phyloP scores from a whole-genome alignment of 2,113 vertebrate species.

The Ptyas mucosa region DNA sequence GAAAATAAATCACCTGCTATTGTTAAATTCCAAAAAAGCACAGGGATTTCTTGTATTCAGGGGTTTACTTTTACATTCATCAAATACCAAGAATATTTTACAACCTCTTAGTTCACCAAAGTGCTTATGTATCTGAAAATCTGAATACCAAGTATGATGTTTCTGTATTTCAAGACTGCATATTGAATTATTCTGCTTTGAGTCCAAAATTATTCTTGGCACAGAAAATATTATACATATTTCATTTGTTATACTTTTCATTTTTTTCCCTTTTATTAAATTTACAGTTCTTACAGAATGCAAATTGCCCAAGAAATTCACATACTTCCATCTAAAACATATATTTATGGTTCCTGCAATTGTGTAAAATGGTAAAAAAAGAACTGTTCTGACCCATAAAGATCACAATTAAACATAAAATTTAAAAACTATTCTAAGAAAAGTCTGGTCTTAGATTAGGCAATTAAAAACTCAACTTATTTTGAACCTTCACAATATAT shows the following conservation, averaged over 20 bases:
- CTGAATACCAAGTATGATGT: not conserved
- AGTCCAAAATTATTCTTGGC: not conserved
- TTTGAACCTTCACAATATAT: not conserved
- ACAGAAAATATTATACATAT: not conserved
- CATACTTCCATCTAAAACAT: not conserved
- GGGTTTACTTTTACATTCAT: not conserved
- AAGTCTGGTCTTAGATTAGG: not conserved
- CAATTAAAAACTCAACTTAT: not conserved
- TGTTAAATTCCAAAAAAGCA: not conserved
- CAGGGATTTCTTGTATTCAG: not conserved
- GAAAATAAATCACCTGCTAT: not conserved
- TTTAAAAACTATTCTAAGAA: not conserved
- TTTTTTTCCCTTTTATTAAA: not conserved
- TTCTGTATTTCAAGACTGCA: not conserved
- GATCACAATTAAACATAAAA: not conserved
- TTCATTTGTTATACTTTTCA: not conserved
- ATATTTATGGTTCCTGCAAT: not conserved
- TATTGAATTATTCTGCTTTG: not conserved
- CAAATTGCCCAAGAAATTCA: not conserved
- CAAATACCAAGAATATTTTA: slow-evolving; percentile 11
- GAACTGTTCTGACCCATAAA: not conserved
- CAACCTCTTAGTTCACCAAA: not conserved
- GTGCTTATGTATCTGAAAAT: not conserved
- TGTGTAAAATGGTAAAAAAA: not conserved
- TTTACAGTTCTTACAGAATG: not conserved